Evolutionary conservation across 1,140 invertebrate genomes (phyloP).

Genomic region (Drosophila asahinai): DNA sequence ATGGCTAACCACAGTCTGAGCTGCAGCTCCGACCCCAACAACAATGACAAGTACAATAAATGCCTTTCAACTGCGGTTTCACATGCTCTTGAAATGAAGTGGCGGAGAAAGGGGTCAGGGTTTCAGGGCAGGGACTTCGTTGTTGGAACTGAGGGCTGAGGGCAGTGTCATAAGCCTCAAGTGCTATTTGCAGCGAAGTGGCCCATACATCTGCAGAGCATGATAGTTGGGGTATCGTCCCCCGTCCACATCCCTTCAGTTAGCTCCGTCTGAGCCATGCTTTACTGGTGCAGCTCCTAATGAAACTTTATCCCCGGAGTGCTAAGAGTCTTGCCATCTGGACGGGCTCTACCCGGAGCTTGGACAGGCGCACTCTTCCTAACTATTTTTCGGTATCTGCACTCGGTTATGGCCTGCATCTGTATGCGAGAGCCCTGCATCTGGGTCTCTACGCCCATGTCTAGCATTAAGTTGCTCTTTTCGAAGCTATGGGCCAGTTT

Average conservation of each 20-base stretch:
- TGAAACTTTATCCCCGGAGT: conserved; percentile 82
- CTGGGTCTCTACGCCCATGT: conserved; percentile 24
- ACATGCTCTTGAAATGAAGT: conserved; percentile 80
- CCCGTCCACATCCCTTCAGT: conserved; percentile 3
- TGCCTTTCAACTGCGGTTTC: conserved; percentile 83
- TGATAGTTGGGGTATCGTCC: conserved; percentile 64
- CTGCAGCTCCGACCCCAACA: conserved; percentile 55
- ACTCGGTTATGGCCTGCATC: conserved; percentile 16
- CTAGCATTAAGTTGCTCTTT: conserved; percentile 48
- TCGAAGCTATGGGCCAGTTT: conserved; percentile 17
- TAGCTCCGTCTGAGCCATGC: conserved; percentile 48
- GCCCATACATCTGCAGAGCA: conserved; percentile 62
- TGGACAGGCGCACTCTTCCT: conserved; percentile 16
- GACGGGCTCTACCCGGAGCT: conserved; percentile 31
- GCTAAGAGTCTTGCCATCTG: conserved; percentile 77
- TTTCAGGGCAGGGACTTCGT: neutral
- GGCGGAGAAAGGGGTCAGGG: conserved; percentile 19
- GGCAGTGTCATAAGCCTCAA: conserved; percentile 62
- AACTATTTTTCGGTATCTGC: conserved; percentile 12
- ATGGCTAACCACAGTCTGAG: conserved; percentile 44
- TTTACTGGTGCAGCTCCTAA: conserved; percentile 68
- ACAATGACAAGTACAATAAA: conserved; percentile 84
- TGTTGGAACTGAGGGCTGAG: neutral
- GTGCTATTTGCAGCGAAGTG: conserved; percentile 67
- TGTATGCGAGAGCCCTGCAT: conserved; percentile 13